A percentile compares a stretch with the other conserved stretches of the same genome.
phyloP scores from a whole-genome alignment of 30 jellyfish, hydroid and myxozoan genomes.

The Clytia hemisphaerica region DNA sequence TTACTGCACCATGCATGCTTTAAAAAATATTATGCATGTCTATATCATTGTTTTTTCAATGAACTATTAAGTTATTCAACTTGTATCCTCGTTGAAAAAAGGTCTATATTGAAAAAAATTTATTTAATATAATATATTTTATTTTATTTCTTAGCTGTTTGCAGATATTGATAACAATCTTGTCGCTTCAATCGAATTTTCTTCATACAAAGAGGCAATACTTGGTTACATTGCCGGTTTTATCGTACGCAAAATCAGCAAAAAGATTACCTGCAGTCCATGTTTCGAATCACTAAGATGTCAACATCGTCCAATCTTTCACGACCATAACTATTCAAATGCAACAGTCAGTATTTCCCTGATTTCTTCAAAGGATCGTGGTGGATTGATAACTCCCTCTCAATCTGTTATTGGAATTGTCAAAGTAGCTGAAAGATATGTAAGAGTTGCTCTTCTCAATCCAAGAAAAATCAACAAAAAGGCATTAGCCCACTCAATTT shows the following conservation, averaged over 20 bases:
- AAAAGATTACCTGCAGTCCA: constrained; percentile 5
- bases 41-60: too few species aligned
- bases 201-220: constrained; percentile 15
- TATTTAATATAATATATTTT: neutral
- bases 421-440: neutral
- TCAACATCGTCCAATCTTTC: too few species aligned
- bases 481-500: too few species aligned
- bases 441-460: neutral
- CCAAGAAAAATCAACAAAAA: constrained; percentile 5
- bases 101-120: neutral
- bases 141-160: too few species aligned
- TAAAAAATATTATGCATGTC: too few species aligned
- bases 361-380: neutral
- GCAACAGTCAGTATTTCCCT: neutral
- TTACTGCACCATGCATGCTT: too few species aligned
- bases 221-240: constrained; percentile 42
- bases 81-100: too few species aligned
- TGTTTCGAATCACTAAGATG: constrained; percentile 1
- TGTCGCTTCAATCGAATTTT: too few species aligned
- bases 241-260: constrained; percentile 12
- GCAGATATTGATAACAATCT: too few species aligned
- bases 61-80: too few species aligned
- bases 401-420: neutral
- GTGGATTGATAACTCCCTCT: neutral
- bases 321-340: neutral